Evolutionary conservation across 2,888 invertebrate genomes (phyloP).

Genomic region (Taphrorychus bicolor): DNA sequence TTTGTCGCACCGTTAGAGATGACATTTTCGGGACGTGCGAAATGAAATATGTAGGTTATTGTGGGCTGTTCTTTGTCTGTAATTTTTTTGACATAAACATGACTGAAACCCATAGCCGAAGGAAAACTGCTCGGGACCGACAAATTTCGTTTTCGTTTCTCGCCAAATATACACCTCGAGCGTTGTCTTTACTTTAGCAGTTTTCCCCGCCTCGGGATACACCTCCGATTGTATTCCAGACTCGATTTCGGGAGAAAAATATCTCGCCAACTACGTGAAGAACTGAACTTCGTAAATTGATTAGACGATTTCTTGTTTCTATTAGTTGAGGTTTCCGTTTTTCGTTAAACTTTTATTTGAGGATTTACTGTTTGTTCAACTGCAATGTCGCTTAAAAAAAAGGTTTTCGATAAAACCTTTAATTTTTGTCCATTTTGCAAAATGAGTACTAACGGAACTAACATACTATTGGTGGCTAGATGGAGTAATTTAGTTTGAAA

Average conservation of each 20-base stretch:
- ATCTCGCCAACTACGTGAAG: slow-evolving; percentile 13
- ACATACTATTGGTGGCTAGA: no score
- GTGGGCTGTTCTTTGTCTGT: background rate
- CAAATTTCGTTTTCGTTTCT: background rate
- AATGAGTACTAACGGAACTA: no score
- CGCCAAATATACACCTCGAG: slow-evolving; percentile 8
- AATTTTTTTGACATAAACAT: background rate
- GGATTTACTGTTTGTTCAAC: background rate
- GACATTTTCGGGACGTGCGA: slow-evolving; percentile 24
- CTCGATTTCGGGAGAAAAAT: slow-evolving; percentile 25
- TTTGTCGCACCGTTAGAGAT: slow-evolving; percentile 33
- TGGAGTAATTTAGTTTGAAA: no score
- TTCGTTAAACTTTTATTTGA: background rate
- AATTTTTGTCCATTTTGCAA: no score
- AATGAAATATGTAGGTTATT: slow-evolving; percentile 22
- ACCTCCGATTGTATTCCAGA: slow-evolving; percentile 14
- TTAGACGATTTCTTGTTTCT: slow-evolving; percentile 29
- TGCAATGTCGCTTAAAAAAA: background rate
- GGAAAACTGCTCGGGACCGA: background rate
- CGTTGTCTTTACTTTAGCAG: slow-evolving; percentile 8
- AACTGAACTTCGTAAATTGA: slow-evolving; percentile 23
- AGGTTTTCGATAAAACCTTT: no score
- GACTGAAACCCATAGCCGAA: background rate
- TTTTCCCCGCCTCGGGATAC: slow-evolving; percentile 3
- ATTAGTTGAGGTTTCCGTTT: slow-evolving; percentile 17